Conservation (phyloP, 2,113 vertebrate genomes). For the Strix uralensis region DNA sequence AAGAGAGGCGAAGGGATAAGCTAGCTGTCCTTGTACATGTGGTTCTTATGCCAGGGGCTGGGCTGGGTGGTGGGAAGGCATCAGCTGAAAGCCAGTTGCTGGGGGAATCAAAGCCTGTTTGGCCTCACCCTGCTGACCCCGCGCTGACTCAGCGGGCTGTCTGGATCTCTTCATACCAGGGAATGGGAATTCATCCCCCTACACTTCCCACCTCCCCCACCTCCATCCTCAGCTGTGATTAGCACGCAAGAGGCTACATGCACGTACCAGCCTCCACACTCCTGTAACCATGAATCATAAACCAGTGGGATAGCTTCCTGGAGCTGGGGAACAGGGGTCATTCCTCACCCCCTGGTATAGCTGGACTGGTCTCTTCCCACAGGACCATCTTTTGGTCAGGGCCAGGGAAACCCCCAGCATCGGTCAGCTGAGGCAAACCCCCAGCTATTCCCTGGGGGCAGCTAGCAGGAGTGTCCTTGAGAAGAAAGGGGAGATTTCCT, state of each 20-base stretch:
- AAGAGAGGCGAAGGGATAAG: background rate
- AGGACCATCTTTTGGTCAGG: background rate
- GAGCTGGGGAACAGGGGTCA: background rate
- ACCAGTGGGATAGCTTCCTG: background rate
- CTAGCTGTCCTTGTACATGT: fast-evolving
- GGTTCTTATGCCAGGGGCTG: background rate
- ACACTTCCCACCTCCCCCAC: background rate
- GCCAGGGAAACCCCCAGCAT: background rate
- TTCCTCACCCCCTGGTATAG: background rate
- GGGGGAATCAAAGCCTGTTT: background rate
- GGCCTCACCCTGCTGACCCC: background rate
- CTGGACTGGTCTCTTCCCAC: background rate
- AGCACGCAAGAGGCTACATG: background rate
- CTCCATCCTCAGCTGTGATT: background rate
- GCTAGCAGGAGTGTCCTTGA: background rate
- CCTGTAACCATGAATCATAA: background rate
- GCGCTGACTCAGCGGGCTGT: background rate
- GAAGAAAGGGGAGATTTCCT: background rate
- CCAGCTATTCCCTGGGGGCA: background rate
- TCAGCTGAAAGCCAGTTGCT: background rate
- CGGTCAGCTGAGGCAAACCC: background rate
- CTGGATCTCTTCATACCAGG: background rate
- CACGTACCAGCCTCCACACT: background rate
- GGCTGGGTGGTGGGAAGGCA: background rate
- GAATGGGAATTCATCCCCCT: background rate